Evolutionary conservation across 2,888 invertebrate species (phyloP).

Genomic region (Netelia melanura): DNA sequence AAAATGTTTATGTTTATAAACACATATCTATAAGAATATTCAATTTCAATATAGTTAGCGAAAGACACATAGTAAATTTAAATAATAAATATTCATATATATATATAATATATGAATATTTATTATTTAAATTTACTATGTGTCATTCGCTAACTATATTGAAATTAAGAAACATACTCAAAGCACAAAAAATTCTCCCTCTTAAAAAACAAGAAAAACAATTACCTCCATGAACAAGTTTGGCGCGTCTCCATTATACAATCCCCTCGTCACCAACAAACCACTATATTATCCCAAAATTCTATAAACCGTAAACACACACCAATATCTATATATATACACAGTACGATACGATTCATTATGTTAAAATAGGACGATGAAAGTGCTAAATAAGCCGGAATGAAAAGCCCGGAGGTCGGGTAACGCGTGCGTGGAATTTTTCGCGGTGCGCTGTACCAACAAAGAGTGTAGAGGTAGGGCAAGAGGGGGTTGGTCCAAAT

Average conservation of each 20-base stretch:
- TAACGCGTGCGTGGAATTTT: conserved; percentile 29
- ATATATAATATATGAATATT: too few relatives aligned
- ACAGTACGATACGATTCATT: neutral
- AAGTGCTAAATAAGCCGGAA: conserved; percentile 25
- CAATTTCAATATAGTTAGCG: too few relatives aligned
- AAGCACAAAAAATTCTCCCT: neutral
- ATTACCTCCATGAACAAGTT: neutral
- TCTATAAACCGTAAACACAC: neutral
- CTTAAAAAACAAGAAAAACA: neutral
- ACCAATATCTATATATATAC: neutral
- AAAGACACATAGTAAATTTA: too few relatives aligned
- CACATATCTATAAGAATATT: too few relatives aligned
- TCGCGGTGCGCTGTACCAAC: conserved; percentile 5
- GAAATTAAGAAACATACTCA: too few relatives aligned
- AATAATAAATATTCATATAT: too few relatives aligned
- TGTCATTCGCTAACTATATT: too few relatives aligned
- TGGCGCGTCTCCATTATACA: neutral
- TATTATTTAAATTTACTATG: too few relatives aligned
- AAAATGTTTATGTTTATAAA: too few relatives aligned
- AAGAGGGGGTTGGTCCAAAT: neutral
- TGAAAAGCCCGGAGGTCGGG: conserved; percentile 16
- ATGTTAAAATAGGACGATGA: conserved; percentile 17
- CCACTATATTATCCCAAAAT: neutral
- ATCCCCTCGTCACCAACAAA: neutral
- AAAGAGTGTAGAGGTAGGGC: neutral